Percentiles rank a stretch among this genome's conserved stretches.
Evolutionary conservation across 2,797 vertebrate genomes (phyloP).

Genomic region (Takifugu ocellatus): DNA sequence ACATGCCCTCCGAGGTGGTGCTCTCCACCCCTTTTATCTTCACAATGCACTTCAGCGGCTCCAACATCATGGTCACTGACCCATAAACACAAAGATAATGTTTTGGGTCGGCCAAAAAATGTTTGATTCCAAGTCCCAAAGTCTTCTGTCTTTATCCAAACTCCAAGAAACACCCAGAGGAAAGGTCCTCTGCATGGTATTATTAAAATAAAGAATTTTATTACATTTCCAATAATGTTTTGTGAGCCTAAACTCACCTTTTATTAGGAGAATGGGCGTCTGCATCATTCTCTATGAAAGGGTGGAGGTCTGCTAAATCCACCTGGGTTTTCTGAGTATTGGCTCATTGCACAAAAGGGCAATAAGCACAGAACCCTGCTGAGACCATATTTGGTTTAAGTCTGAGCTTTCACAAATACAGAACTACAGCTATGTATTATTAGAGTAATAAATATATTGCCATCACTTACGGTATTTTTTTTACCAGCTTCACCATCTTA

Average conservation of each 20-base stretch:
- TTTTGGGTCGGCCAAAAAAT: not conserved
- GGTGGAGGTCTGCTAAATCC: no score
- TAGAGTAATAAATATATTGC: not conserved
- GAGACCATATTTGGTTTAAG: not conserved
- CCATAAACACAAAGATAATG: conserved; percentile 1
- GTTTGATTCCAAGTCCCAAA: conserved; percentile 7
- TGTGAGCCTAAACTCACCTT: not conserved
- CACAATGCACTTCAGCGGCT: conserved; percentile 8
- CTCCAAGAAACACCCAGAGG: conserved; percentile 4
- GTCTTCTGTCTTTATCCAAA: conserved; percentile 8
- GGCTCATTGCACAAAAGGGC: not conserved
- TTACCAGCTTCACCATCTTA: no score
- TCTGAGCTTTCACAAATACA: not conserved
- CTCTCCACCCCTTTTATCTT: conserved; percentile 6
- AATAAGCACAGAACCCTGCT: not conserved
- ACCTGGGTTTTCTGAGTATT: not conserved
- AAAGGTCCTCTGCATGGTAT: not conserved
- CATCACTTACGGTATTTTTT: not conserved
- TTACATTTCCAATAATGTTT: not conserved
- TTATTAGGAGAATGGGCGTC: not conserved
- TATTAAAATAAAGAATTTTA: conserved; percentile 3
- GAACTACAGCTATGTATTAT: not conserved
- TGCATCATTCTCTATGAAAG: no score
- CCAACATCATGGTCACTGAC: conserved; percentile 1
- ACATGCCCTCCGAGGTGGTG: conserved; percentile 2